Percentiles rank a stretch among this genome's conserved stretches.
These are phyloP conservation scores for Drosophila sturtevanti DNA, from an alignment of 1,140 invertebrate genomes.

Conservation along the genomic window DNA sequence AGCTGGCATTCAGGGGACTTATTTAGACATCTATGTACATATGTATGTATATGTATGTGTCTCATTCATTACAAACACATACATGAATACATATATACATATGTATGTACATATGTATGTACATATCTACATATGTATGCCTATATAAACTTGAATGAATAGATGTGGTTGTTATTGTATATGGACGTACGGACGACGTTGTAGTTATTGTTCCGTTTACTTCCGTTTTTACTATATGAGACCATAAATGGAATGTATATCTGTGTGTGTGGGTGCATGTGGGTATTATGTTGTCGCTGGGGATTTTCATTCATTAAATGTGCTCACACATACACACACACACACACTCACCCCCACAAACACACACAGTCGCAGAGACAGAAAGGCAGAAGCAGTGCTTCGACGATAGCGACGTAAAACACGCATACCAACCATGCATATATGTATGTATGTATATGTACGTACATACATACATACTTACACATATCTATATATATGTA, in stretches of 20 bases:
- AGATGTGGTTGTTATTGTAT: constrained; percentile 12
- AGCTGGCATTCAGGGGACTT: constrained; percentile 65
- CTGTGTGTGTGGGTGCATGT: constrained; percentile 31
- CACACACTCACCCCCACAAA: constrained; percentile 44
- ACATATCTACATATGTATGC: background rate
- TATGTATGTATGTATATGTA: too few relatives aligned
- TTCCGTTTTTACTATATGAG: constrained; percentile 65
- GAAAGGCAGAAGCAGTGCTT: background rate
- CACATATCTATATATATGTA: constrained; percentile 3
- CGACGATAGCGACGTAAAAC: background rate
- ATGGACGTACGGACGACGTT: constrained; percentile 10
- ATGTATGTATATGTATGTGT: background rate
- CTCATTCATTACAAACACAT: too few relatives aligned
- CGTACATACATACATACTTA: background rate
- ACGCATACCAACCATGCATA: background rate
- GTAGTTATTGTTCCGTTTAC: constrained; percentile 53
- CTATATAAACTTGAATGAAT: constrained; percentile 41
- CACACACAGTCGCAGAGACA: constrained; percentile 41
- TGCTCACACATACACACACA: constrained; percentile 49
- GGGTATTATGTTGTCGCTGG: constrained; percentile 62
- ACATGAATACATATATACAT: background rate
- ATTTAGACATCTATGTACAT: constrained; percentile 41
- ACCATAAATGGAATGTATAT: constrained; percentile 10
- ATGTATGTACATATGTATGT: background rate
- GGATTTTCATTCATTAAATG: constrained; percentile 78